A percentile compares a stretch with the other conserved stretches of the same genome.
These are phyloP conservation scores for Lepidocyrtoides sp. DNA, from an alignment of 2,888 invertebrate species.

Conservation along the genomic window DNA sequence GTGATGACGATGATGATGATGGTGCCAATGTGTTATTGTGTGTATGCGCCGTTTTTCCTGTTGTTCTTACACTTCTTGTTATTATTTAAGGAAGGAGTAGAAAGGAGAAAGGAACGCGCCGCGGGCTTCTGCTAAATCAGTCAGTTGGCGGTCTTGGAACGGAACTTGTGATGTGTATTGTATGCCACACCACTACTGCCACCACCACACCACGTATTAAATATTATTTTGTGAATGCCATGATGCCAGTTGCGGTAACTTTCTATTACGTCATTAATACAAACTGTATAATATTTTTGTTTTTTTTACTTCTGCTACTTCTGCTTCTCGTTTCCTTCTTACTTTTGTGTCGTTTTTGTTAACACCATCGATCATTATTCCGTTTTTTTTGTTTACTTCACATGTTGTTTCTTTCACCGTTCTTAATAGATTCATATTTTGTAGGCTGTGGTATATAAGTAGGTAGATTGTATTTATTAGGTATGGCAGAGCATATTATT, in stretches of 20 bases:
- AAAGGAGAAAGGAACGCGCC: slow-evolving; percentile 15
- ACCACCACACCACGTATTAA: too few species aligned
- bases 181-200: background rate
- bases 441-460: too few species aligned
- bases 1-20: background rate
- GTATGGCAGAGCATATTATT: too few species aligned
- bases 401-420: background rate
- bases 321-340: background rate
- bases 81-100: slow-evolving; percentile 31
- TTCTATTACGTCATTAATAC: too few species aligned
- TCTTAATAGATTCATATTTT: background rate
- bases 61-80: slow-evolving; percentile 24
- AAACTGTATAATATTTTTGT: background rate
- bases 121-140: slow-evolving; percentile 59
- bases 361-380: slow-evolving; percentile 48
- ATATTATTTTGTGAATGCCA: too few species aligned
- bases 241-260: slow-evolving; percentile 6
- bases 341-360: background rate
- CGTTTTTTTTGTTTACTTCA: slow-evolving; percentile 35
- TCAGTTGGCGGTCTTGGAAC: slow-evolving; percentile 57
- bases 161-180: background rate
- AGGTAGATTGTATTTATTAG: too few species aligned
- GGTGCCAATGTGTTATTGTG: background rate
- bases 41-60: slow-evolving; percentile 14
- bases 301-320: background rate